Evolutionary conservation across 2,888 invertebrate genomes (phyloP).

Genomic region (Epirrita christyi): DNA sequence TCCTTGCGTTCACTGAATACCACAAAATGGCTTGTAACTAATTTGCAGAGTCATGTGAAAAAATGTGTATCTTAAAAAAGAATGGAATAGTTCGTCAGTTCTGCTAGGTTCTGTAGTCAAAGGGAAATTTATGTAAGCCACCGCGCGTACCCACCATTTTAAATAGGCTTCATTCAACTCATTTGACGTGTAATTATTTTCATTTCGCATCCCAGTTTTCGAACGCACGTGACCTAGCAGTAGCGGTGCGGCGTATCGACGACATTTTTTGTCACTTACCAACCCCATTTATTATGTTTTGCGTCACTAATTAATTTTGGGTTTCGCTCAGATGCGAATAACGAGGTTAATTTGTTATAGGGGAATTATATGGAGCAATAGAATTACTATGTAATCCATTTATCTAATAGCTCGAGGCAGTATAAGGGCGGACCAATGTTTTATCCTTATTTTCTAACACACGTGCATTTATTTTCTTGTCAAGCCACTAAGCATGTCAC

Average conservation of each 20-base stretch:
- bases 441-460: constrained; percentile 9
- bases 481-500: constrained; percentile 11
- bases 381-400: constrained; percentile 9
- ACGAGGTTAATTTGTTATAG: constrained; percentile 27
- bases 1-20: too few species aligned
- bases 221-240: constrained; percentile 50
- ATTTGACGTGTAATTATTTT: constrained; percentile 77
- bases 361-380: constrained; percentile 1
- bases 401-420: not conserved
- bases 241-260: constrained; percentile 36
- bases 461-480: constrained; percentile 5
- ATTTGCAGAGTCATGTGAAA: too few species aligned
- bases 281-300: constrained; percentile 61
- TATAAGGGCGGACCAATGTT: not conserved
- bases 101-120: not conserved
- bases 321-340: constrained; percentile 44
- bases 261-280: constrained; percentile 59
- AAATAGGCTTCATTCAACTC: constrained; percentile 73
- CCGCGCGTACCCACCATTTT: constrained; percentile 53
- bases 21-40: too few species aligned
- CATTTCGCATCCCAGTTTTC: constrained; percentile 63
- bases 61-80: not conserved
- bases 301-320: constrained; percentile 60
- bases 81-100: not conserved
- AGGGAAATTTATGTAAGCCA: constrained; percentile 48